Evolutionary conservation across 2,888 invertebrate species (phyloP), one percentile per base, ranked within the genome.

Genomic region (Caenorhabditis uteleia): DNA sequence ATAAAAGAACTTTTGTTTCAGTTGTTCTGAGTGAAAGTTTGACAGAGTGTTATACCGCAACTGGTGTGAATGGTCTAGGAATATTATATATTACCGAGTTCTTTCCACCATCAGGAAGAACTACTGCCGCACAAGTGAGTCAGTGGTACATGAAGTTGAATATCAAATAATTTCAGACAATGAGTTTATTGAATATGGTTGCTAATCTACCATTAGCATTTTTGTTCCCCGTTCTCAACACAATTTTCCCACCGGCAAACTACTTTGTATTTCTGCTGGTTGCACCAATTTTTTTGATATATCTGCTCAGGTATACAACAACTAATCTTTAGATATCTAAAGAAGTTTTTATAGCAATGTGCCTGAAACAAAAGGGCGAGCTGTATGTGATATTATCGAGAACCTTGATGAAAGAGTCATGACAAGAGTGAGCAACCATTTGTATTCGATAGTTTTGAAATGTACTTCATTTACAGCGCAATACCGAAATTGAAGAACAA

Each of bases 311-410:
- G 54, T 54, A n/a, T n/a, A n/a, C n/a, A n/a, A n/a, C n/a, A n/a
- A n/a, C n/a, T n/a, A n/a, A n/a, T n/a, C n/a, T n/a, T n/a, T n/a
- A n/a, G n/a, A n/a, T n/a, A n/a, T n/a, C n/a, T n/a, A n/a, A n/a
- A n/a, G n/a, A n/a, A n/a, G n/a, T n/a, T n/a, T n/a, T 42, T 26
- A 39, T 25, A 54, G 60, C n/a, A 40, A 60, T 55, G 55, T 68
- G 43, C 71, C 71, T n/a, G 71, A 71, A 49, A 71, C 71, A 14
- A 39, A 43, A 26, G 45, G 45, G 40, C 55, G 60, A 2, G 50
- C 68, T 0, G 62, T 71, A 21, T 68, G 50, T 36, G 71, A 71
- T 38, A 71, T 71, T 34, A 68, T 71, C 10, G 65, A 68, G 18
- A 40, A 57, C 0, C 16, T 71, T 49, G 68, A 71, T 20, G 39